Percentiles rank a stretch among this genome's conserved stretches.
Conservation (phyloP, 1,140 invertebrate species). For the Trichonephila clavata region DNA sequence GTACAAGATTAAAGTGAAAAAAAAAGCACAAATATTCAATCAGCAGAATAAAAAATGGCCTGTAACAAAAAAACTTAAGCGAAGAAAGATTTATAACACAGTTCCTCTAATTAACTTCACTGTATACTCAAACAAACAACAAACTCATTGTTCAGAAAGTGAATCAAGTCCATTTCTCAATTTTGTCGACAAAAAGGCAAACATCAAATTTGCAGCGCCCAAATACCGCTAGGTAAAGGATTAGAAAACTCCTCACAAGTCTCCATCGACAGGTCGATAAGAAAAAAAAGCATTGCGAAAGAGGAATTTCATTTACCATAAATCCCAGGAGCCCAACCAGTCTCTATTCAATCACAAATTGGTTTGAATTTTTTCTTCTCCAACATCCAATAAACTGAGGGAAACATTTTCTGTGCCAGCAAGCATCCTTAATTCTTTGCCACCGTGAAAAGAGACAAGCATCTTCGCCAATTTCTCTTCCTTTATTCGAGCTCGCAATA, state of each 20-base stretch:
- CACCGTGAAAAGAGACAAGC: constrained; percentile 29
- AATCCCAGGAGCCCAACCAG: constrained; percentile 13
- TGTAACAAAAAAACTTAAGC: too few relatives aligned
- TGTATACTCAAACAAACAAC: neutral
- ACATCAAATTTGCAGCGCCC: neutral
- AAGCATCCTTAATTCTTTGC: constrained; percentile 23
- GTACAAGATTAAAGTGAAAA: too few relatives aligned
- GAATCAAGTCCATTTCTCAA: too few relatives aligned
- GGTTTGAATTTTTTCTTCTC: constrained; percentile 18
- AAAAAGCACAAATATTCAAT: too few relatives aligned
- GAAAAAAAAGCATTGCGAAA: constrained; percentile 7
- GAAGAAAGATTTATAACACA: too few relatives aligned
- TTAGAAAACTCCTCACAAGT: constrained; percentile 12
- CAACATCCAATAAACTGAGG: neutral
- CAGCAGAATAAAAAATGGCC: too few relatives aligned
- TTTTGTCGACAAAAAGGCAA: neutral
- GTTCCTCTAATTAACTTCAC: neutral
- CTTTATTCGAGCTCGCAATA: neutral
- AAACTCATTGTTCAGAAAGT: neutral
- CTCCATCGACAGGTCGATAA: neutral
- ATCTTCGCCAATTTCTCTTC: constrained; percentile 5
- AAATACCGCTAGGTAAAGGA: neutral
- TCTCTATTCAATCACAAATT: constrained; percentile 38
- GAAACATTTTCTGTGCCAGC: neutral
- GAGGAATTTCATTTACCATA: constrained; percentile 44